Conservation (phyloP, 2,888 invertebrate genomes). For the Megalurothrips usitatus region DNA sequence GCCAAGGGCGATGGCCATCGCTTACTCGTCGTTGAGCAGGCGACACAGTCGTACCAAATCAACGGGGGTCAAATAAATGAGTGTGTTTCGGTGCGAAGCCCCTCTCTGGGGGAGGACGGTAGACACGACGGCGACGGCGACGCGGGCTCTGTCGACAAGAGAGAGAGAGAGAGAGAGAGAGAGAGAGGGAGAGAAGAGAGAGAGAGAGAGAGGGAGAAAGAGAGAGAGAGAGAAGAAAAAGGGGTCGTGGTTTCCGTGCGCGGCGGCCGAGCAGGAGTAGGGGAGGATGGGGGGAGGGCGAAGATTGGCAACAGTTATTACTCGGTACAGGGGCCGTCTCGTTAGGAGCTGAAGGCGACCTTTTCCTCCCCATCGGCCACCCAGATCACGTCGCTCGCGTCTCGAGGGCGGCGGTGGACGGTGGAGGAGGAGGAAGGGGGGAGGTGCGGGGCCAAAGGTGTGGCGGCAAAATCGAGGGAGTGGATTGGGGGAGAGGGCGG, state of each 20-base stretch:
- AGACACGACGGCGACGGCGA: not conserved
- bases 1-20: not conserved
- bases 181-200: too few species aligned
- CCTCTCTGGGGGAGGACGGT: not conserved
- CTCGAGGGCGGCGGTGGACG: not conserved
- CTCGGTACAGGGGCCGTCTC: slow-evolving; percentile 21
- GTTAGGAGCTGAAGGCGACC: slow-evolving; percentile 4
- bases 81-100: not conserved
- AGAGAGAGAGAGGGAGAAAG: too few species aligned
- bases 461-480: not conserved
- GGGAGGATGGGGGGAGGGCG: not conserved
- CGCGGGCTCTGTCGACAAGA: not conserved
- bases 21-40: slow-evolving; percentile 3
- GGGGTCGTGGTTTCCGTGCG: not conserved
- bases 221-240: too few species aligned
- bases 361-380: not conserved
- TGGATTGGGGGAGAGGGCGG: not conserved
- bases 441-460: not conserved
- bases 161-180: too few species aligned
- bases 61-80: not conserved
- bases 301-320: slow-evolving; percentile 23
- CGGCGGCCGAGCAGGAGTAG: too few species aligned
- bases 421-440: not conserved
- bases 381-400: slow-evolving; percentile 5
- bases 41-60: not conserved